A percentile compares a stretch with the other conserved stretches of the same genome.
Evolutionary conservation across 2,888 invertebrate genomes (phyloP).

Genomic region (Lacanobia oleracea): DNA sequence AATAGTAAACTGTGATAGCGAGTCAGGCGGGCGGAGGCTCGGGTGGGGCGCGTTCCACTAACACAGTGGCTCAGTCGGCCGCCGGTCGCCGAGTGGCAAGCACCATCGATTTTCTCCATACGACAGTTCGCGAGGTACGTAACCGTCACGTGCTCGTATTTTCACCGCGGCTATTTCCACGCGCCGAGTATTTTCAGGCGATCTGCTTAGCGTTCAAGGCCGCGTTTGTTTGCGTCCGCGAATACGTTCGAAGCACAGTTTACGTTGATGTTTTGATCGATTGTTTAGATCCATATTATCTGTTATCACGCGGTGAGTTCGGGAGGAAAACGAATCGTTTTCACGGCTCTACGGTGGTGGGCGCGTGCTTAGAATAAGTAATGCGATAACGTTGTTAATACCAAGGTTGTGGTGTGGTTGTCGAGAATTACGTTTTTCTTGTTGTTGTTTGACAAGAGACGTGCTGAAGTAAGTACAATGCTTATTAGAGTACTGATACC

Average conservation of each 20-base stretch:
- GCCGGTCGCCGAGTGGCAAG: slow-evolving; percentile 89
- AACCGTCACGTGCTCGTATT: slow-evolving; percentile 88
- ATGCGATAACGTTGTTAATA: slow-evolving; percentile 78
- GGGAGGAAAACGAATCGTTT: slow-evolving; percentile 83
- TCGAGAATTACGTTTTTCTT: slow-evolving; percentile 60
- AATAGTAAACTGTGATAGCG: slow-evolving; percentile 83
- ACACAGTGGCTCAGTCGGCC: slow-evolving; percentile 91
- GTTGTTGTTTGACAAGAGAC: slow-evolving; percentile 52
- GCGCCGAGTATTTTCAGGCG: slow-evolving; percentile 87
- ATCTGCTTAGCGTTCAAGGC: slow-evolving; percentile 89
- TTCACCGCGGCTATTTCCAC: slow-evolving; percentile 88
- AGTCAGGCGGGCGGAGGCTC: slow-evolving; percentile 84
- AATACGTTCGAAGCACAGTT: slow-evolving; percentile 75
- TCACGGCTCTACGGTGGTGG: slow-evolving; percentile 80
- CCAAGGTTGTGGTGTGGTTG: slow-evolving; percentile 68
- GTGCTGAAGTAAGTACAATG: slow-evolving; percentile 61
- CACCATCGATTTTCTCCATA: slow-evolving; percentile 89
- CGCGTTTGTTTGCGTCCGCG: slow-evolving; percentile 86
- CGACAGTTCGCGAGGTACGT: slow-evolving; percentile 88
- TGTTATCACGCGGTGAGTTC: slow-evolving; percentile 73
- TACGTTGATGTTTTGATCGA: slow-evolving; percentile 78
- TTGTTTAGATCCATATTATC: slow-evolving; percentile 74
- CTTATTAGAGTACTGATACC: slow-evolving; percentile 37
- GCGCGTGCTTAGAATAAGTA: slow-evolving; percentile 79
- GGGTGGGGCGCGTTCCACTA: slow-evolving; percentile 89